These are phyloP conservation scores for Archilochus colubris DNA, from an alignment of 2,113 vertebrate genomes.

Conservation along the genomic window DNA sequence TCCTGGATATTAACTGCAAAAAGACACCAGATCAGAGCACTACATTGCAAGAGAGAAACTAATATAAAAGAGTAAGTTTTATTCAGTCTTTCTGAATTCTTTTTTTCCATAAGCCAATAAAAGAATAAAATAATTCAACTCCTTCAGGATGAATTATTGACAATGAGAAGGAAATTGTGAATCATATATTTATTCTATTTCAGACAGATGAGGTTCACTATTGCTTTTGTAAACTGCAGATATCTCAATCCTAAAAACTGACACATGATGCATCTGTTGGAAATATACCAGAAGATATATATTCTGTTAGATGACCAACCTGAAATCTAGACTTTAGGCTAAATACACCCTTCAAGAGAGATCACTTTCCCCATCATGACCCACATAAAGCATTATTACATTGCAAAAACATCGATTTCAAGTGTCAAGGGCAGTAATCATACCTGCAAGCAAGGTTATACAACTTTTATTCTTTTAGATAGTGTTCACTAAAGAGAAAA, in stretches of 20 bases:
- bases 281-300: neutral
- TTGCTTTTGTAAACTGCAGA: neutral
- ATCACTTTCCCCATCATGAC: neutral
- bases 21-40: neutral
- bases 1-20: slow-evolving; percentile 92
- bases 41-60: neutral
- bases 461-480: neutral
- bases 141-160: neutral
- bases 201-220: neutral
- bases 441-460: neutral
- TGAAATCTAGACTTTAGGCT: neutral
- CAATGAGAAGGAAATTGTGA: neutral
- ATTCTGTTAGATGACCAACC: neutral
- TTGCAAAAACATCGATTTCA: accelerated
- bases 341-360: neutral
- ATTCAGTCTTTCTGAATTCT: neutral
- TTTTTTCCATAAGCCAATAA: neutral
- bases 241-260: neutral
- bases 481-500: neutral
- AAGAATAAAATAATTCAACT: neutral
- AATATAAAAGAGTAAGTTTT: neutral
- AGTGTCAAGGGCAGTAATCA: neutral
- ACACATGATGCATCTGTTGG: neutral
- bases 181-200: neutral
- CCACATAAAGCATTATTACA: neutral